Base-by-base conservation (phyloP, 2,797 vertebrate species). In the Dallia pectoralis region DNA sequence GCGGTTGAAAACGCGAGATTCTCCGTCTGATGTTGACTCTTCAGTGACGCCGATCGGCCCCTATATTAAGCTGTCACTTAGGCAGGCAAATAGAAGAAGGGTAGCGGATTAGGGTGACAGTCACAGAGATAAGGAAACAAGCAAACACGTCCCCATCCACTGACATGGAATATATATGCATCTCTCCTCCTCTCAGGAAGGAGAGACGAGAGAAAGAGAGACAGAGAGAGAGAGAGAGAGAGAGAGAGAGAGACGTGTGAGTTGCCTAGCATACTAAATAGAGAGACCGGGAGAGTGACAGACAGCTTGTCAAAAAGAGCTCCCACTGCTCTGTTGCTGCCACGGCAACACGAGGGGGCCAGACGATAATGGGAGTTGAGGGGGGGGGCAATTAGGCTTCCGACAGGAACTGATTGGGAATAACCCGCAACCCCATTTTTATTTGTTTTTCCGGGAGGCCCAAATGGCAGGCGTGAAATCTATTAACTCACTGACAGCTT, bases 71-170 rank as follows among this genome's bases (percentile, higher is more conserved):
- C 86, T 87, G 89, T 89, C 89, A 89, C 85, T 90, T 87, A 87
- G 86, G 84, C 85, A 75, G 84, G 87, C 90, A 91, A 91, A 88
- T 84, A 87, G 89, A 88, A 91, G 88, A 90, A 89, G 86, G 85
- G 84, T 66, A 19, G 76, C 80, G 85, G 87, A 91, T 91, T 90
- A 91, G 80, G 71, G 81, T 48, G 70, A 75, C 79, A 81, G 69
- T 69, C 69, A 80, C 76, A 75, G 83, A 82, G 82, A 85, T 75
- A 82, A 81, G 62, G 49, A 67, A 73, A 75, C 85, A 72, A 67
- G 68, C 75, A 72, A 67, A 72, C 51, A 76, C 70, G 72, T 72
- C 81, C 68, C 61, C 30, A 65, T 33, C 40, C 74, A 56, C 61
- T 48, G 49, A 66, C 70, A 69, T 71, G 63, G 67, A 59, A 44